phyloP scores from a whole-genome alignment of 1,140 invertebrate species.

The Lepidostoma basale region DNA sequence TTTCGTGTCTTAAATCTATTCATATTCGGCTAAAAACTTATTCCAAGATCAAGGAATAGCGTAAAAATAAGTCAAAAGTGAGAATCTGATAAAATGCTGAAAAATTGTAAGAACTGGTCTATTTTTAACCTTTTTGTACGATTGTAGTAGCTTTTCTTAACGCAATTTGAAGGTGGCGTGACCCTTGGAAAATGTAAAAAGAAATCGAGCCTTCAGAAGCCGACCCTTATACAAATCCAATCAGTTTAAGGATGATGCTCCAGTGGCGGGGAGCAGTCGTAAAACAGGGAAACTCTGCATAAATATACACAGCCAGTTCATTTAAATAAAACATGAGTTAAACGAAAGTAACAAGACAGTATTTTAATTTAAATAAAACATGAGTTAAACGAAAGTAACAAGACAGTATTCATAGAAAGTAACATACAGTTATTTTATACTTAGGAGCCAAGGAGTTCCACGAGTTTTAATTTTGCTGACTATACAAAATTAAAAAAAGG shows the following conservation, averaged over 20 bases:
- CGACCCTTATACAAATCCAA: constrained; percentile 19
- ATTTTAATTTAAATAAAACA: background rate
- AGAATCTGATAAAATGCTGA: background rate
- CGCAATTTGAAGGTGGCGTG: background rate
- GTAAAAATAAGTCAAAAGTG: background rate
- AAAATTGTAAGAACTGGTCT: background rate
- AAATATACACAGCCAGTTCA: background rate
- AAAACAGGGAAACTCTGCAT: constrained; percentile 6
- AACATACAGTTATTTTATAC: no score
- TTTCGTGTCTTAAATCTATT: background rate
- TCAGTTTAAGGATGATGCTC: constrained; percentile 11
- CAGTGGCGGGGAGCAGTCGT: constrained; percentile 10
- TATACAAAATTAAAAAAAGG: no score
- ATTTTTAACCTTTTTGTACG: background rate
- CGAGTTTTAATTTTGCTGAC: no score
- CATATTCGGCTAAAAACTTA: background rate
- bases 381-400: background rate
- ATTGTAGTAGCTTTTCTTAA: background rate
- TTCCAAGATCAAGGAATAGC: background rate
- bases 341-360: background rate
- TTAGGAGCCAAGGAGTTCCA: no score
- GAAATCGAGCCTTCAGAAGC: constrained; percentile 8
- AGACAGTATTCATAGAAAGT: no score
- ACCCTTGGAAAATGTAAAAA: background rate
- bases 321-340: constrained; percentile 1